A percentile compares a stretch with the other conserved stretches of the same genome.
Conservation (phyloP, 2,113 vertebrate species). For the Saccopteryx leptura region DNA sequence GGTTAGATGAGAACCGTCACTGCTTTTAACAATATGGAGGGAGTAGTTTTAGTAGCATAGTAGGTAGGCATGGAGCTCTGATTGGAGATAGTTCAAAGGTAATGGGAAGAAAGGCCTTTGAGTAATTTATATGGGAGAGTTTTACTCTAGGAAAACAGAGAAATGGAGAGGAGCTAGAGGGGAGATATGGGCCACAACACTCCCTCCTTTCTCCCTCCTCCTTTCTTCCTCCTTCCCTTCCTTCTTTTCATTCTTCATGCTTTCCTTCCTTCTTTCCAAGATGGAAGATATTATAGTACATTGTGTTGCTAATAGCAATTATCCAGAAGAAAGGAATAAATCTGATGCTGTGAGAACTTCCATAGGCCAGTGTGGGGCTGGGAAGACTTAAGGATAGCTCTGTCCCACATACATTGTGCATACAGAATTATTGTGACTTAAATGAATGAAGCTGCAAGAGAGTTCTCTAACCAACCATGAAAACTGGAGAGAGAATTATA, state of each 20-base stretch:
- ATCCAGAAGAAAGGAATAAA: not conserved
- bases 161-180: not conserved
- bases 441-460: conserved; percentile 10
- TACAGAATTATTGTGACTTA: conserved; percentile 25
- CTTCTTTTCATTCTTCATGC: not conserved
- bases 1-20: not conserved
- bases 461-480: conserved; percentile 67
- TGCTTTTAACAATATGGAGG: not conserved
- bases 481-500: conserved; percentile 67
- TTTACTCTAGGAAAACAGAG: not conserved
- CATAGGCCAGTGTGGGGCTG: not conserved
- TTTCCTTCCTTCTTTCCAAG: not conserved
- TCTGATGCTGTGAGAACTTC: not conserved
- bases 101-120: not conserved
- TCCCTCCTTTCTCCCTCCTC: not conserved
- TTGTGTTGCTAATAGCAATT: not conserved
- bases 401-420: not conserved
- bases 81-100: not conserved
- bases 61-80: not conserved
- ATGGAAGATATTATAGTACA: not conserved
- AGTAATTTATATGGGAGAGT: not conserved
- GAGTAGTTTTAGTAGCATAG: not conserved
- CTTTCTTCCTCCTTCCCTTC: not conserved
- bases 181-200: not conserved
- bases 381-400: not conserved